Conservation (phyloP, 2,888 invertebrate genomes). For the Omphaloscelis lunosa region DNA sequence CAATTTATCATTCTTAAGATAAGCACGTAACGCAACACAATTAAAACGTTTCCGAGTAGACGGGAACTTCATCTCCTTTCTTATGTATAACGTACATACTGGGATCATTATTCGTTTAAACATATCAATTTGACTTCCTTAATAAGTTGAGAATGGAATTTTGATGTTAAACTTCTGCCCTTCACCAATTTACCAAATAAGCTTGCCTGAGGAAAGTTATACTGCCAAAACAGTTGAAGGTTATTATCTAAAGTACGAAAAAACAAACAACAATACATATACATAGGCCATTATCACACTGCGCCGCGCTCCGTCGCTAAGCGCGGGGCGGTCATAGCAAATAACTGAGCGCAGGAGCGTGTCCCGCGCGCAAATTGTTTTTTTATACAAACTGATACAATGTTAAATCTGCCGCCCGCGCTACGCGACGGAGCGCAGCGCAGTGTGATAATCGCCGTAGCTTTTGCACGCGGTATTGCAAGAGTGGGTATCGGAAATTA, state of each 20-base stretch:
- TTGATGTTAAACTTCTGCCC: neutral
- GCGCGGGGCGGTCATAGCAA: neutral
- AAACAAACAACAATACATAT: no score
- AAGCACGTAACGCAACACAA: slow-evolving; percentile 8
- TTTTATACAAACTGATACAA: no score
- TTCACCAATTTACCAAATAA: neutral
- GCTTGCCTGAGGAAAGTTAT: neutral
- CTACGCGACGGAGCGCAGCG: neutral
- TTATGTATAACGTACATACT: neutral
- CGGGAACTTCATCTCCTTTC: neutral
- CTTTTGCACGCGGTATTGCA: neutral
- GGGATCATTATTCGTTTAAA: neutral
- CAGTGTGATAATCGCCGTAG: neutral
- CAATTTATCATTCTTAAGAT: slow-evolving; percentile 28
- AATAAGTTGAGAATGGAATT: neutral
- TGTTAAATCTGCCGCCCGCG: neutral
- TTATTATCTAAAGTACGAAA: neutral
- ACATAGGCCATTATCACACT: no score
- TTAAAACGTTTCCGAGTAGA: slow-evolving; percentile 10
- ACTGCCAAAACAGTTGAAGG: neutral
- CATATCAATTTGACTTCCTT: neutral
- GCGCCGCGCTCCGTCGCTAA: neutral
- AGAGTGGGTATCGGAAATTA: neutral
- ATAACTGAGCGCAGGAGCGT: no score
- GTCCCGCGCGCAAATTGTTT: no score